Evolutionary conservation across 92 coral and sea anemone species (phyloP).

Genomic region (Zoanthus sansibaricus): DNA sequence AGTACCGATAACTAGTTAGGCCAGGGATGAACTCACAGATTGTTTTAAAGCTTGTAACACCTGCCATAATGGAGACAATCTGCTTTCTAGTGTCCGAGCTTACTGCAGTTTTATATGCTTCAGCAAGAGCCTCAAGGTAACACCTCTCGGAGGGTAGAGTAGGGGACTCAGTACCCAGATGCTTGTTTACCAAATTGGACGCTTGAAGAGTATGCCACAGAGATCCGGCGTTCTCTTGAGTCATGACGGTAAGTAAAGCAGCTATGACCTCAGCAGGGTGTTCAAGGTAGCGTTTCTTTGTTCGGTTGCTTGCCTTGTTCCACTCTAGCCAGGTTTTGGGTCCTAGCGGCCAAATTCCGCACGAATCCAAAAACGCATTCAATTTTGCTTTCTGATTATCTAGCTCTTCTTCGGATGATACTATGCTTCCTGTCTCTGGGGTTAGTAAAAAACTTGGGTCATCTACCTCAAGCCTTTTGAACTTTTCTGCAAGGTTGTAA

Average conservation of each 20-base stretch:
- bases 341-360: slow-evolving; percentile 9
- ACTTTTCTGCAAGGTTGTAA: slow-evolving; percentile 7
- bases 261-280: neutral
- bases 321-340: slow-evolving; percentile 11
- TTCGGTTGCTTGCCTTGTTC: slow-evolving; percentile 15
- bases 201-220: slow-evolving; percentile 5
- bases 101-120: neutral
- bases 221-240: neutral
- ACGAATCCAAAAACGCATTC: neutral
- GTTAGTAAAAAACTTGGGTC: slow-evolving; percentile 13
- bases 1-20: slow-evolving; percentile 25
- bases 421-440: slow-evolving; percentile 18
- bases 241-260: slow-evolving; percentile 5
- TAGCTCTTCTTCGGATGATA: slow-evolving; percentile 6
- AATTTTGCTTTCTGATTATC: neutral
- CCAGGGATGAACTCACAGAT: slow-evolving; percentile 33
- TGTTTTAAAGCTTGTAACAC: slow-evolving; percentile 10
- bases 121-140: slow-evolving; percentile 5
- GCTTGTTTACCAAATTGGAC: neutral
- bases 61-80: slow-evolving; percentile 15
- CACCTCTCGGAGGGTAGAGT: neutral
- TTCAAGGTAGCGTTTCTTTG: slow-evolving; percentile 7
- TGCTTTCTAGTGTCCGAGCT: slow-evolving; percentile 17
- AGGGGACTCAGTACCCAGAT: neutral
- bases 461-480: slow-evolving; percentile 9